phyloP scores from a whole-genome alignment of 2,797 vertebrate species.

The Orestias chungarensis region DNA sequence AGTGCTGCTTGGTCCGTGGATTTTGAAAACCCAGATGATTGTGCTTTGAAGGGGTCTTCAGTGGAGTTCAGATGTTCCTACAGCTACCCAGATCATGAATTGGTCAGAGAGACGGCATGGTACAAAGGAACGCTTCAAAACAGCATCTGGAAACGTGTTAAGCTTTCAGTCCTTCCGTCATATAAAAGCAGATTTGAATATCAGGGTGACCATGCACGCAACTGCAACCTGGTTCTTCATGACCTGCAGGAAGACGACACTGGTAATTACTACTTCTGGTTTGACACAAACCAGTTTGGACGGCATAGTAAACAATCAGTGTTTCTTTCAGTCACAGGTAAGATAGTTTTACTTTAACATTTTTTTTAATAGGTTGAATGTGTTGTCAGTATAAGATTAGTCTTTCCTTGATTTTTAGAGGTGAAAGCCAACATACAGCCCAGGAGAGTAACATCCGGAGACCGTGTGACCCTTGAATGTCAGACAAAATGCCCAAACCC shows the following conservation, averaged over 20 bases:
- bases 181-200: constrained; percentile 33
- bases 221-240: constrained; percentile 45
- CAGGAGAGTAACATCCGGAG: constrained; percentile 30
- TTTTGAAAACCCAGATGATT: constrained; percentile 40
- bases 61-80: constrained; percentile 48
- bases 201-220: constrained; percentile 28
- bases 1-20: constrained; percentile 9
- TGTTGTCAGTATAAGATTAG: background rate
- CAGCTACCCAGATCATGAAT: constrained; percentile 15
- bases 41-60: constrained; percentile 35
- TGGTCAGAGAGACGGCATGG: constrained; percentile 22
- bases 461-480: constrained; percentile 40
- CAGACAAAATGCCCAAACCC: constrained; percentile 1
- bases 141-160: background rate
- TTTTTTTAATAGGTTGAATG: background rate
- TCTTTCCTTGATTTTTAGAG: constrained; percentile 19
- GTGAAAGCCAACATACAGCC: constrained; percentile 25
- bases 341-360: background rate
- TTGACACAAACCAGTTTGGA: background rate
- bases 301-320: constrained; percentile 16
- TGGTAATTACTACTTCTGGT: constrained; percentile 54
- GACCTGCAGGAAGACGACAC: constrained; percentile 38
- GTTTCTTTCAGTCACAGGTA: constrained; percentile 51
- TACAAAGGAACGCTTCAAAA: background rate
- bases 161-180: constrained; percentile 23